Conservation (phyloP, 2,113 vertebrate species). For the Scytalopus superciliaris region DNA sequence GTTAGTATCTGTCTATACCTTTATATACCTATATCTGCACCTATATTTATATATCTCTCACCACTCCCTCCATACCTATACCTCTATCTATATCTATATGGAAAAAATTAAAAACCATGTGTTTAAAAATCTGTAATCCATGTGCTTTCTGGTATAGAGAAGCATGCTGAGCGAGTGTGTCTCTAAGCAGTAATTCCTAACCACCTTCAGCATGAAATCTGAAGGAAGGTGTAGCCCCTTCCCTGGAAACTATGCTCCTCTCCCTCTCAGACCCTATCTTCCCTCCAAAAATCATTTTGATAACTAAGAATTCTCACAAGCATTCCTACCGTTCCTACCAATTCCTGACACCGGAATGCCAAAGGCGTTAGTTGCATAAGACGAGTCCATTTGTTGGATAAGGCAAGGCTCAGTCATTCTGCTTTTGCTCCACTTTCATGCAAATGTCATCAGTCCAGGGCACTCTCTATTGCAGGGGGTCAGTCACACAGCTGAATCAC, state of each 20-base stretch:
- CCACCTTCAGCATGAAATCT: neutral
- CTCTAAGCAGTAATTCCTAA: fast-evolving
- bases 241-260: neutral
- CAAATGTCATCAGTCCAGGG: neutral
- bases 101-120: neutral
- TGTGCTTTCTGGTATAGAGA: neutral
- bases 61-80: neutral
- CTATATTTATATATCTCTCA: neutral
- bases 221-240: neutral
- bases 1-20: neutral
- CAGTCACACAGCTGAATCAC: neutral
- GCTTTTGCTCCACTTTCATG: fast-evolving
- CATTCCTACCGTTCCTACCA: neutral
- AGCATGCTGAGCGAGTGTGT: neutral
- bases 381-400: neutral
- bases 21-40: neutral
- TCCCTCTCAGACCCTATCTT: neutral
- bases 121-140: neutral
- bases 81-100: neutral
- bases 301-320: neutral
- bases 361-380: neutral
- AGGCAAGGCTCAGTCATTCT: neutral
- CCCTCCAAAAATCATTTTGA: neutral
- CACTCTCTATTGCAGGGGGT: neutral
- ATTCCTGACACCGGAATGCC: neutral